A percentile compares a stretch with the other conserved stretches of the same genome.
Conservation (phyloP, 2,113 vertebrate genomes). For the Helogale parvula region DNA sequence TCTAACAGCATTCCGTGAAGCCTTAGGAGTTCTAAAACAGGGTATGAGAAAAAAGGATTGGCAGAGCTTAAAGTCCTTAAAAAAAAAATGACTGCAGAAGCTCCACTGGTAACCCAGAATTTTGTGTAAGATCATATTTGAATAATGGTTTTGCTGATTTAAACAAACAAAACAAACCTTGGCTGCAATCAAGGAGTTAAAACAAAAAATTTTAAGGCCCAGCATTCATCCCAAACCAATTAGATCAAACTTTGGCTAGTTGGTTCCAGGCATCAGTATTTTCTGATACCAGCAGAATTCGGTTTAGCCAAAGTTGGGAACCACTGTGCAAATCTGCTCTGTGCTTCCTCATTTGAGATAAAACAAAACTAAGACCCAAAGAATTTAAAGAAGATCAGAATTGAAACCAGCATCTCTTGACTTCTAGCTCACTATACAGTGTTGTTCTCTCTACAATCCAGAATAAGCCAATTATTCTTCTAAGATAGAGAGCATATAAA, state of each 20-base stretch:
- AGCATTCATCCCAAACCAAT: background rate
- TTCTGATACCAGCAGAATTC: background rate
- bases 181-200: background rate
- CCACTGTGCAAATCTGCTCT: background rate
- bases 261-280: background rate
- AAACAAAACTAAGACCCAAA: background rate
- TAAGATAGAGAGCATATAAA: background rate
- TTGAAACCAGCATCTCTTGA: background rate
- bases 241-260: background rate
- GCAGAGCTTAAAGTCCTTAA: background rate
- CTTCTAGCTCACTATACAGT: background rate
- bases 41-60: background rate
- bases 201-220: background rate
- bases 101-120: background rate
- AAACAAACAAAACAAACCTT: background rate
- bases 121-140: slow-evolving; percentile 2
- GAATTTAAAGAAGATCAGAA: slow-evolving; percentile 28
- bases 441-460: background rate
- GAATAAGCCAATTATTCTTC: slow-evolving; percentile 15
- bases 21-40: background rate
- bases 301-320: background rate
- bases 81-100: background rate
- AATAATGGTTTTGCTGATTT: slow-evolving; percentile 21
- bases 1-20: background rate
- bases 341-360: background rate